Percentiles rank a stretch among this genome's conserved stretches.
phyloP scores from a whole-genome alignment of 2,888 invertebrate genomes.

The Coleophora deauratella region DNA sequence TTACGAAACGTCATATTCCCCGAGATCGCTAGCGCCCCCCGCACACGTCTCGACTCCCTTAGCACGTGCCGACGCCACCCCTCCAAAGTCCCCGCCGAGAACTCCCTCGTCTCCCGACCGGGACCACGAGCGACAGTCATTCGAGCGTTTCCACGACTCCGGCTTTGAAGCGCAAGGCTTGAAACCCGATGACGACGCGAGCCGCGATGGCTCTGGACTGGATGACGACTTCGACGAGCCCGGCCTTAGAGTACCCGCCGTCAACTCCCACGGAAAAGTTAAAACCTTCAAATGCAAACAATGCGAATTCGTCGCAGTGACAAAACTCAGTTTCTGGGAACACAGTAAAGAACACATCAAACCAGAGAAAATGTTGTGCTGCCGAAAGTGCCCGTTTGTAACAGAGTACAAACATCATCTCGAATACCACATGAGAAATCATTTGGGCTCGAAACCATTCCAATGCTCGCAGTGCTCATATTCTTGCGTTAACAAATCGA shows the following conservation, averaged over 20 bases:
- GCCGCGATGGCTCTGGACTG: slow-evolving; percentile 61
- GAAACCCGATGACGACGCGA: slow-evolving; percentile 52
- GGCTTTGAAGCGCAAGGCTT: slow-evolving; percentile 59
- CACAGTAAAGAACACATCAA: slow-evolving; percentile 94
- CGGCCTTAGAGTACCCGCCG: slow-evolving; percentile 75
- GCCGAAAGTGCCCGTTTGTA: slow-evolving; percentile 95
- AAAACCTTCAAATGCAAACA: slow-evolving; percentile 95
- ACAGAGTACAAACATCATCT: slow-evolving; percentile 99
- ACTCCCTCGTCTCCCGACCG: slow-evolving; percentile 49
- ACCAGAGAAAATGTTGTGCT: slow-evolving; percentile 91
- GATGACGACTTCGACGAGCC: slow-evolving; percentile 74
- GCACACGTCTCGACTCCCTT: slow-evolving; percentile 53
- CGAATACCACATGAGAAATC: slow-evolving; percentile 97
- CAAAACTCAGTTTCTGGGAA: slow-evolving; percentile 95
- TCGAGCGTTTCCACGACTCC: slow-evolving; percentile 65
- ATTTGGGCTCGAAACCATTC: slow-evolving; percentile 96
- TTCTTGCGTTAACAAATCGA: slow-evolving; percentile 97
- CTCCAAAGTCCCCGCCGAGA: slow-evolving; percentile 61
- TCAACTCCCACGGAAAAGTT: slow-evolving; percentile 86
- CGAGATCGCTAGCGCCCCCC: slow-evolving; percentile 42
- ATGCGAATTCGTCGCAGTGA: slow-evolving; percentile 87
- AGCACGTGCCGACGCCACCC: slow-evolving; percentile 52
- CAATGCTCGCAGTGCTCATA: slow-evolving; percentile 92
- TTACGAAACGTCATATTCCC: slow-evolving; percentile 46
- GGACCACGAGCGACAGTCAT: slow-evolving; percentile 44